Conservation (phyloP, 1,140 invertebrate species). For the Macrocentrus cingulum region DNA sequence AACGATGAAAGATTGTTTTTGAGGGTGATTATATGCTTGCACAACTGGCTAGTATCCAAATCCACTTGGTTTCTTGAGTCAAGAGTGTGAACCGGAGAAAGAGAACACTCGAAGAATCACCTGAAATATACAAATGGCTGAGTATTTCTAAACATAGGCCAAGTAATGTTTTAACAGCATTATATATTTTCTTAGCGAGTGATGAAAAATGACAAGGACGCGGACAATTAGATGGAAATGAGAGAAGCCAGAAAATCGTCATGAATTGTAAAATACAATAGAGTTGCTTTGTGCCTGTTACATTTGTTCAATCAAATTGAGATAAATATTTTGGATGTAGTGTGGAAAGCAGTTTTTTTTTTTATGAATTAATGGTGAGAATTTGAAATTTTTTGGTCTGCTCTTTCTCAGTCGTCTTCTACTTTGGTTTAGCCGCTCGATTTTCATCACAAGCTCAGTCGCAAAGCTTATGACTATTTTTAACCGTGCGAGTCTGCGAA, state of each 20-base stretch:
- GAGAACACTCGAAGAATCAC: slow-evolving; percentile 28
- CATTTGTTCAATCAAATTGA: too few relatives aligned
- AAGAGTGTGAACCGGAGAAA: slow-evolving; percentile 10
- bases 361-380: too few relatives aligned
- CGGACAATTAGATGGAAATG: too few relatives aligned
- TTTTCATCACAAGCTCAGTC: slow-evolving; percentile 40
- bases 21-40: slow-evolving; percentile 42
- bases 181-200: background rate
- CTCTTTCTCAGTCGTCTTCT: slow-evolving; percentile 15
- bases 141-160: slow-evolving; percentile 47
- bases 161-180: background rate
- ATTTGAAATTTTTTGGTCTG: slow-evolving; percentile 18
- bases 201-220: background rate
- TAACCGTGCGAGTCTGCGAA: slow-evolving; percentile 46
- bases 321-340: too few relatives aligned
- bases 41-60: slow-evolving; percentile 48
- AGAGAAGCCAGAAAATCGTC: too few relatives aligned
- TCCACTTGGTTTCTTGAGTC: slow-evolving; percentile 22
- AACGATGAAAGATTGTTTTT: slow-evolving; percentile 42
- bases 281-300: too few relatives aligned
- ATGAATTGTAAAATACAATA: too few relatives aligned
- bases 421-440: slow-evolving; percentile 30
- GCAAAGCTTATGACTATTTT: slow-evolving; percentile 57
- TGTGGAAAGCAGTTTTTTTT: background rate
- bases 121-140: slow-evolving; percentile 48